A percentile compares a stretch with the other conserved stretches of the same genome.
Conservation (phyloP, 2,888 invertebrate species). For the Bellardia bayeri region DNA sequence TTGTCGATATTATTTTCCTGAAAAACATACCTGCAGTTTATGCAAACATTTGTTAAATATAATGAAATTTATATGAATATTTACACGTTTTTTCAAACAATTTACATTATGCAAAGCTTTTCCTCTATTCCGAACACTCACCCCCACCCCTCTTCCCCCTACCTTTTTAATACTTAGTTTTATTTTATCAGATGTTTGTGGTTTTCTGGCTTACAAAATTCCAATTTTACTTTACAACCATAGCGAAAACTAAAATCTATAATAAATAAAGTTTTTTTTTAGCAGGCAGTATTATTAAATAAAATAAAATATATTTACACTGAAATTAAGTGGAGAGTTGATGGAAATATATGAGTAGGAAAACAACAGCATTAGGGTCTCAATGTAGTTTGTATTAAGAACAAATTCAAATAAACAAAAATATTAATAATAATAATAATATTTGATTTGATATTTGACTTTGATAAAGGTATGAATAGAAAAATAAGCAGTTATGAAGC, state of each 20-base stretch:
- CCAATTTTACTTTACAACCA: slow-evolving; percentile 17
- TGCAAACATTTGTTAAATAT: too few species aligned
- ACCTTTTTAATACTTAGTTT: too few species aligned
- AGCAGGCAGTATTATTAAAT: background rate
- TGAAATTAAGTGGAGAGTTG: background rate
- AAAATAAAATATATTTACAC: background rate
- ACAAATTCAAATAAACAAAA: slow-evolving; percentile 12
- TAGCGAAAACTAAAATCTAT: slow-evolving; percentile 2
- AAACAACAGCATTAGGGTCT: slow-evolving; percentile 1
- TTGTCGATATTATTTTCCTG: too few species aligned
- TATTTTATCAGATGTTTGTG: background rate
- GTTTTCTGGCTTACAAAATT: background rate
- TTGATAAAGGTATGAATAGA: slow-evolving; percentile 31
- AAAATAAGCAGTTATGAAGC: background rate
- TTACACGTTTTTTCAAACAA: too few species aligned
- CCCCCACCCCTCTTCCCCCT: too few species aligned
- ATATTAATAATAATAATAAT: too few species aligned
- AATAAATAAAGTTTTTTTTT: background rate
- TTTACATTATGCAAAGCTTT: too few species aligned
- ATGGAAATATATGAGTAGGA: background rate
- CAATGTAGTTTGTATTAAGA: background rate
- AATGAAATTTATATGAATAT: too few species aligned
- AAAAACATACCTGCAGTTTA: too few species aligned
- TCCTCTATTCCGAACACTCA: too few species aligned
- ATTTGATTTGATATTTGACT: too few species aligned